A percentile compares a stretch with the other conserved stretches of the same genome.
These are phyloP conservation scores for Pelobates cultripes DNA, from an alignment of 2,797 vertebrate genomes.

Conservation along the genomic window DNA sequence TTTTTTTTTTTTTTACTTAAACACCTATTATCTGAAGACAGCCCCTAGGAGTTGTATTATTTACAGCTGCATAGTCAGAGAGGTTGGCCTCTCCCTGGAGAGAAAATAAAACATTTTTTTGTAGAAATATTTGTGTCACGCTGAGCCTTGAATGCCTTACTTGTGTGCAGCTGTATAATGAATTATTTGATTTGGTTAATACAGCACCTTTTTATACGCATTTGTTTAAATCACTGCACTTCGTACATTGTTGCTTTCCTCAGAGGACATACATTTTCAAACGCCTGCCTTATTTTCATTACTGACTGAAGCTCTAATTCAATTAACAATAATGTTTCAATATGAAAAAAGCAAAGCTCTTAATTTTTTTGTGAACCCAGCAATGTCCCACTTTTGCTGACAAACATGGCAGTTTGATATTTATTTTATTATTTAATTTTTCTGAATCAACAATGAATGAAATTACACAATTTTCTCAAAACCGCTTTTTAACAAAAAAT, in stretches of 20 bases:
- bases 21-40: background rate
- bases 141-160: constrained; percentile 2
- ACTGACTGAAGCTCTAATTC: too few species aligned
- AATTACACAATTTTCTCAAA: too few species aligned
- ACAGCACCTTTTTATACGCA: background rate
- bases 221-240: background rate
- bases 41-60: background rate
- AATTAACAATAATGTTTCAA: background rate
- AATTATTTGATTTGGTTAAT: background rate
- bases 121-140: constrained; percentile 1
- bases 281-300: background rate
- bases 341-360: background rate
- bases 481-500: too few species aligned
- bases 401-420: too few species aligned
- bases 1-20: too few species aligned
- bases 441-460: too few species aligned
- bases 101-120: background rate
- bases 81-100: background rate
- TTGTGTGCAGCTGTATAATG: background rate
- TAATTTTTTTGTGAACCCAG: too few species aligned
- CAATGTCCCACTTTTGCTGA: too few species aligned
- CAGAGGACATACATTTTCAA: background rate
- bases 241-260: background rate
- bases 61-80: background rate
- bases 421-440: too few species aligned